These are phyloP conservation scores for Edolisoma coerulescens DNA, from an alignment of 2,113 vertebrate genomes.

Conservation along the genomic window DNA sequence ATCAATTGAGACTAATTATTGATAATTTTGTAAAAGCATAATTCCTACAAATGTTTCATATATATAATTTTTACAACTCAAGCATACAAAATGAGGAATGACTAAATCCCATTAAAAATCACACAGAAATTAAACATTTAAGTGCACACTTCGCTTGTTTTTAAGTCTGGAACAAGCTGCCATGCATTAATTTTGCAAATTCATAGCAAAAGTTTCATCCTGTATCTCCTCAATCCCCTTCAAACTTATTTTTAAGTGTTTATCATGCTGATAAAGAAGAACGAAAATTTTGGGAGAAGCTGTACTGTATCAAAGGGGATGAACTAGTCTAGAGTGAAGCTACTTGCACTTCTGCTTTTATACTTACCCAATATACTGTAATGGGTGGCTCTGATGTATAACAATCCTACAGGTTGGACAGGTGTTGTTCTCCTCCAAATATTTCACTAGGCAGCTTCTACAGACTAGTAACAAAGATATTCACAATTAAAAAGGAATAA, in stretches of 20 bases:
- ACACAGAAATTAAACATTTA: neutral
- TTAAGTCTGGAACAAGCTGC: neutral
- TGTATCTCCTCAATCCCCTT: neutral
- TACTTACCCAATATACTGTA: slow-evolving; percentile 97
- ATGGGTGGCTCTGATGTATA: slow-evolving; percentile 98
- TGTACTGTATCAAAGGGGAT: neutral
- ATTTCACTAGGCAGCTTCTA: slow-evolving; percentile 98
- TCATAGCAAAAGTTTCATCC: neutral
- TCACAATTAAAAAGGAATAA: neutral
- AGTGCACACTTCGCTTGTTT: neutral
- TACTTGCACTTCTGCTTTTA: neutral
- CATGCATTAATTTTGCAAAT: neutral
- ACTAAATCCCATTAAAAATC: neutral
- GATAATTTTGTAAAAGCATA: neutral
- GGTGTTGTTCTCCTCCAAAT: slow-evolving; percentile 98
- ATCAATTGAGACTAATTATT: neutral
- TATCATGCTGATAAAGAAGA: neutral
- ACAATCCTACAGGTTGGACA: slow-evolving; percentile 98
- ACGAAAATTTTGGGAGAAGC: neutral
- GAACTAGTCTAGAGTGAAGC: neutral
- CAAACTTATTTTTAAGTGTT: neutral
- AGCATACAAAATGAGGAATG: neutral
- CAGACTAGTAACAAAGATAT: slow-evolving; percentile 79
- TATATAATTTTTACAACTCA: neutral
- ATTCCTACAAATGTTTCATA: neutral